Conservation (phyloP, 2,888 invertebrate species). For the Seira musarum region DNA sequence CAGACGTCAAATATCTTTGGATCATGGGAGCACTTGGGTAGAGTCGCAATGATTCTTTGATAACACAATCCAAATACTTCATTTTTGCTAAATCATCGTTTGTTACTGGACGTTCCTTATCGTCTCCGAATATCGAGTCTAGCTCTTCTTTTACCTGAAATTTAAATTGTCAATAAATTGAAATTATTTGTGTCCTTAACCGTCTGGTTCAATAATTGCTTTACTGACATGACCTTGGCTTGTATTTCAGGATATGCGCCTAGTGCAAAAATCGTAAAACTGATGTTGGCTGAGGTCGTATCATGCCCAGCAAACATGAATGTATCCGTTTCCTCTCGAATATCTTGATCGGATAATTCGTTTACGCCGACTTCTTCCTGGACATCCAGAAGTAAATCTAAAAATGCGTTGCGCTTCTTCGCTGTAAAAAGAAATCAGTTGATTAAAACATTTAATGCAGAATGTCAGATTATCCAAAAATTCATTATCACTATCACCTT, state of each 20-base stretch:
- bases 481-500: too few relatives aligned
- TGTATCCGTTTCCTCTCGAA: conserved; percentile 73
- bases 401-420: conserved; percentile 73
- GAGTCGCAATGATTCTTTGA: conserved; percentile 72
- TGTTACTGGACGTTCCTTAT: conserved; percentile 72
- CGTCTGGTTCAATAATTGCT: conserved; percentile 12
- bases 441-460: too few relatives aligned
- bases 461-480: too few relatives aligned
- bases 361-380: conserved; percentile 72
- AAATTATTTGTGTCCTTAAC: too few relatives aligned
- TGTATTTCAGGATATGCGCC: conserved; percentile 65
- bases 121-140: conserved; percentile 49
- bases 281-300: conserved; percentile 66
- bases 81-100: conserved; percentile 73
- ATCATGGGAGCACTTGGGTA: conserved; percentile 73
- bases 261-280: conserved; percentile 67
- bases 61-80: conserved; percentile 72
- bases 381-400: conserved; percentile 76
- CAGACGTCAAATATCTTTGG: conserved; percentile 70
- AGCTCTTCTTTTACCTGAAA: conserved; percentile 50
- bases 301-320: conserved; percentile 71
- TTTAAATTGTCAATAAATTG: neutral
- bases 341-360: conserved; percentile 71
- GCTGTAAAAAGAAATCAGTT: conserved; percentile 17
- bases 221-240: conserved; percentile 14